These are phyloP conservation scores for Poeciliopsis presidionis DNA, from an alignment of 2,797 vertebrate genomes.

Conservation along the genomic window DNA sequence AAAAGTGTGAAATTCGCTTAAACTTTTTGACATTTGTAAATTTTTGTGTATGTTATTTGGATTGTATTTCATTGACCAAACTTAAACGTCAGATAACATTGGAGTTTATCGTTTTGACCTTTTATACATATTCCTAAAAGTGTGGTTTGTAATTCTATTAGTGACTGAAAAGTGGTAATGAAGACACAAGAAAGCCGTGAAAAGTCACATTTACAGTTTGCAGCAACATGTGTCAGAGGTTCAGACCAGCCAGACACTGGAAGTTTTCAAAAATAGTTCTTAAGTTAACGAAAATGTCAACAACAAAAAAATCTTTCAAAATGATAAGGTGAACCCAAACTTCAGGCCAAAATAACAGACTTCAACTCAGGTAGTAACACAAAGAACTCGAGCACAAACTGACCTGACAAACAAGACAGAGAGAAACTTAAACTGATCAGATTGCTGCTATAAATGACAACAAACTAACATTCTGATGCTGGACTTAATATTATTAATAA, in stretches of 20 bases:
- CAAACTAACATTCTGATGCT: too few relatives aligned
- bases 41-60: background rate
- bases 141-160: background rate
- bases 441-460: too few relatives aligned
- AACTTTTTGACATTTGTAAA: background rate
- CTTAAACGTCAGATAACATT: background rate
- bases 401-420: too few relatives aligned
- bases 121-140: background rate
- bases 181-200: background rate
- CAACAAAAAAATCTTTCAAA: background rate
- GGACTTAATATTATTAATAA: too few relatives aligned
- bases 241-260: background rate
- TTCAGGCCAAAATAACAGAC: too few relatives aligned
- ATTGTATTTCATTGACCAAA: background rate
- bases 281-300: background rate
- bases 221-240: background rate
- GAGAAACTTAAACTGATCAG: too few relatives aligned
- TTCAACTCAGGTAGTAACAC: too few relatives aligned
- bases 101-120: background rate
- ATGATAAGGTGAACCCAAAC: background rate
- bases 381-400: too few relatives aligned
- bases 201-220: background rate
- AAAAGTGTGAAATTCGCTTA: background rate
- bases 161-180: background rate
- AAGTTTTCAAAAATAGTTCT: background rate